Conservation (phyloP, 2,888 invertebrate species). For the Hypena proboscidalis region DNA sequence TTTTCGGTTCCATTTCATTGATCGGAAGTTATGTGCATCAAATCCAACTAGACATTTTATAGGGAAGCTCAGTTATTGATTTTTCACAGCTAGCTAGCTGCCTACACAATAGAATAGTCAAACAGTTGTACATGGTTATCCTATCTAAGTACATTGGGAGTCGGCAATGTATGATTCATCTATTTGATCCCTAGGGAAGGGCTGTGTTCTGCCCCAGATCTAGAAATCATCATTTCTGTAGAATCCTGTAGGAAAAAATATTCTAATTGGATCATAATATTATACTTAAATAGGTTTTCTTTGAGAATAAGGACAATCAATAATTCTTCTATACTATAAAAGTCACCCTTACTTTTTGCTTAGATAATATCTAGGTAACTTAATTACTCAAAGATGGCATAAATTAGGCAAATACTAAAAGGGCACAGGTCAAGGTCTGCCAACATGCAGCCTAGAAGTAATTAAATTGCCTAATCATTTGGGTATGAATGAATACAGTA, state of each 20-base stretch:
- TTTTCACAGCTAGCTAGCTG: conserved; percentile 64
- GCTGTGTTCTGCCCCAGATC: not conserved
- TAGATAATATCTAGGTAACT: no score
- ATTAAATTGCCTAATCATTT: not conserved
- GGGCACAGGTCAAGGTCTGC: conserved; percentile 5
- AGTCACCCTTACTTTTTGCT: no score
- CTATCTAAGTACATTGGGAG: conserved; percentile 8
- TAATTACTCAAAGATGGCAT: no score
- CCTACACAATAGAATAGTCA: conserved; percentile 62
- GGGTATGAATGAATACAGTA: not conserved
- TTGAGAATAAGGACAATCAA: no score
- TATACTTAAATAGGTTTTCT: no score
- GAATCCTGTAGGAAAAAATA: conserved; percentile 16
- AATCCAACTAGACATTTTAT: conserved; percentile 36
- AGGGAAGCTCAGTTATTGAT: conserved; percentile 73
- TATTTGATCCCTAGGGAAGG: not conserved
- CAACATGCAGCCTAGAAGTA: conserved; percentile 8
- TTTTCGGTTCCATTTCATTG: conserved; percentile 6
- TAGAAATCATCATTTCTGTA: not conserved
- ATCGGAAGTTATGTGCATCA: conserved; percentile 11
- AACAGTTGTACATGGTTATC: conserved; percentile 31
- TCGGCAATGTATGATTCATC: conserved; percentile 12
- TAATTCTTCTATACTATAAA: no score
- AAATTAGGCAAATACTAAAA: not conserved
- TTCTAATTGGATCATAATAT: not conserved